Conservation (phyloP, 2,888 invertebrate species). For the Oxyteleia sp. region DNA sequence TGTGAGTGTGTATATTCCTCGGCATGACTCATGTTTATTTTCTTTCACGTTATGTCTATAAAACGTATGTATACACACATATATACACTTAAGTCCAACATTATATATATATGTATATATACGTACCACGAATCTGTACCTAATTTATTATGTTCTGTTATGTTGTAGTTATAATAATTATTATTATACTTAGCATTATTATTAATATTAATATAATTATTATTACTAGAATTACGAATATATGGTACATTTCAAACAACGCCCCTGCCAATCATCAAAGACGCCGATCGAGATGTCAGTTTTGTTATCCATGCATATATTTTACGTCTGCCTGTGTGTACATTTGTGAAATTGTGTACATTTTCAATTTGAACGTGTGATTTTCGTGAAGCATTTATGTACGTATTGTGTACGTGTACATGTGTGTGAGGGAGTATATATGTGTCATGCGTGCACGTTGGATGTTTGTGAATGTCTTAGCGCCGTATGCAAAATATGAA, state of each 20-base stretch:
- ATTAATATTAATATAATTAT: slow-evolving; percentile 77
- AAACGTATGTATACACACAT: slow-evolving; percentile 67
- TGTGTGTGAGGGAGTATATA: background rate
- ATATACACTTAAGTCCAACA: slow-evolving; percentile 78
- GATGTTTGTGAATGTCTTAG: slow-evolving; percentile 71
- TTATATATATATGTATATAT: slow-evolving; percentile 79
- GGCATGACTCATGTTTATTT: slow-evolving; percentile 59
- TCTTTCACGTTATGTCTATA: slow-evolving; percentile 59
- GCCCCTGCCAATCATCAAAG: slow-evolving; percentile 84
- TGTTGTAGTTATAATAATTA: slow-evolving; percentile 78
- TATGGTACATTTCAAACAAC: slow-evolving; percentile 88
- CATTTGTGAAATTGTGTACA: slow-evolving; percentile 3
- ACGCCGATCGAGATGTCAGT: slow-evolving; percentile 79
- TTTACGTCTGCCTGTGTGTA: slow-evolving; percentile 25
- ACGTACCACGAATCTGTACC: slow-evolving; percentile 79
- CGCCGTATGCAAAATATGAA: slow-evolving; percentile 75
- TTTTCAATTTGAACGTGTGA: slow-evolving; percentile 30
- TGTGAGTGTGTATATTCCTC: slow-evolving; percentile 56
- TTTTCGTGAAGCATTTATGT: too few species aligned
- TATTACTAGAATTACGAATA: slow-evolving; percentile 87
- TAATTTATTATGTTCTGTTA: slow-evolving; percentile 87
- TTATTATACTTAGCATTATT: slow-evolving; percentile 80
- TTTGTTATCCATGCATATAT: slow-evolving; percentile 44
- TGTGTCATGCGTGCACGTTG: slow-evolving; percentile 32
- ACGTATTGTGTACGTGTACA: background rate